phyloP scores from a whole-genome alignment of 2,113 vertebrate species.

The Triplophysa siluroides region DNA sequence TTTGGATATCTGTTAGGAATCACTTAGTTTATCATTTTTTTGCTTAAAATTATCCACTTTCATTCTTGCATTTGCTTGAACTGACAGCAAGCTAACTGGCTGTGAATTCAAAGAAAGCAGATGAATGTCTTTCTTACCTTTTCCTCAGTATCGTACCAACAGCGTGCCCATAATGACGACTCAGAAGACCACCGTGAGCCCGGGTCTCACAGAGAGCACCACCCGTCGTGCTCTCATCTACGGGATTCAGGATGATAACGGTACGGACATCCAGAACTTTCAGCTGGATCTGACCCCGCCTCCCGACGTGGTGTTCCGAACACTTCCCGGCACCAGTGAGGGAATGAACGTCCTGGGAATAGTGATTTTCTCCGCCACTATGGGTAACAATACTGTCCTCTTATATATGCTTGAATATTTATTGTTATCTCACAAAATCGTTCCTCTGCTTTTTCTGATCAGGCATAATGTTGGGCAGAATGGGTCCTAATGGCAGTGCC shows the following conservation, averaged over 20 bases:
- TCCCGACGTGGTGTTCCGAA: slow-evolving; percentile 86
- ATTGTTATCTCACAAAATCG: not conserved
- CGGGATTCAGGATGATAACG: slow-evolving; percentile 88
- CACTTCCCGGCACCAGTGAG: slow-evolving; percentile 87
- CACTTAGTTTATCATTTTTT: too few species aligned
- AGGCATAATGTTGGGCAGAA: slow-evolving; percentile 97
- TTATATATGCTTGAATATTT: not conserved
- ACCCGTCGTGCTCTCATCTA: slow-evolving; percentile 83
- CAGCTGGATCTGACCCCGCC: slow-evolving; percentile 91
- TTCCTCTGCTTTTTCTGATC: slow-evolving; percentile 34
- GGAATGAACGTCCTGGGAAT: slow-evolving; percentile 98
- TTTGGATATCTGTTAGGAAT: too few species aligned
- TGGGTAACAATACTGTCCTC: slow-evolving; percentile 76
- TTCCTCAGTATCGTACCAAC: slow-evolving; percentile 89
- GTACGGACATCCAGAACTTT: slow-evolving; percentile 88
- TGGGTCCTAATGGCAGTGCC: slow-evolving; percentile 90
- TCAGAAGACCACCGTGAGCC: slow-evolving; percentile 66
- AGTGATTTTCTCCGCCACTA: slow-evolving; percentile 96
- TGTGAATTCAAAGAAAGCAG: not conserved
- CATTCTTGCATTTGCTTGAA: too few species aligned
- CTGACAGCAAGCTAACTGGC: too few species aligned
- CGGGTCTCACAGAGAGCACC: slow-evolving; percentile 69
- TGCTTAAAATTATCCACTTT: too few species aligned
- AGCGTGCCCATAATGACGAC: slow-evolving; percentile 80
- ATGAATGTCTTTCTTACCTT: slow-evolving; percentile 7